Base-by-base conservation (phyloP, 2,797 vertebrate species). In the Limosa lapponica region DNA sequence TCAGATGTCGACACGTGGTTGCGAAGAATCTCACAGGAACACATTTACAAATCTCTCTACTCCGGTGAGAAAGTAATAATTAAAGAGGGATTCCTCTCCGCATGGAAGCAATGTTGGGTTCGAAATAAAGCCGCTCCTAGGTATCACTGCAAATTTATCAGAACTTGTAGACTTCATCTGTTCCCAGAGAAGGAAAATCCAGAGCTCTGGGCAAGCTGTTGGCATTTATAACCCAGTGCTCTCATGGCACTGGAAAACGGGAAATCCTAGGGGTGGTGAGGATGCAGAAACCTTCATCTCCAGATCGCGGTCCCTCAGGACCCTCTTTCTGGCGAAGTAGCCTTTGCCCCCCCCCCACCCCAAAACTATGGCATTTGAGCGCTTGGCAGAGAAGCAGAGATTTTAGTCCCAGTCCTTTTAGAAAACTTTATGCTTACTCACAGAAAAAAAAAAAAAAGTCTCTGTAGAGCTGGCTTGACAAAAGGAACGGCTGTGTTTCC, bases 131-230 rank as follows among this genome's bases (percentile, higher is more conserved):
- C 70, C 23, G 11, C 46, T 75, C 34, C 20, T 39, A 28, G 64
- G 62, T 67, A 87, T 17, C 41, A 5, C 11, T 54, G 81, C 69
- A 59, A 23, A 89, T 77, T 78, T 5, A 85, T 84, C 88, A 61
- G 65, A 95, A 78, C 41, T 13, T 5, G 34, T 25, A 73, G 62
- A 64, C n/a, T 66, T 75, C 73, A 54, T 87, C 64, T 72, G 55
- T 71, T 94, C 65, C 84, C 86, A 87, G 80, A 66, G 48, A 75
- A 95, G 81, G 95, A 62, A 80, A 90, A 61, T 16, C 37, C 36
- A 20, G 34, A 24, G 72, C 71, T 66, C 75, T n/a, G 27, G 28
- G 78, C 77, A 89, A 96, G 90, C 75, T 86, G 81, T 70, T 89
- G 81, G 91, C 92, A 51, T 70, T 88, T 90, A 36, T 44, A 73